These are phyloP conservation scores for Entomyzon cyanotis DNA, from an alignment of 2,113 vertebrate genomes.

Conservation along the genomic window DNA sequence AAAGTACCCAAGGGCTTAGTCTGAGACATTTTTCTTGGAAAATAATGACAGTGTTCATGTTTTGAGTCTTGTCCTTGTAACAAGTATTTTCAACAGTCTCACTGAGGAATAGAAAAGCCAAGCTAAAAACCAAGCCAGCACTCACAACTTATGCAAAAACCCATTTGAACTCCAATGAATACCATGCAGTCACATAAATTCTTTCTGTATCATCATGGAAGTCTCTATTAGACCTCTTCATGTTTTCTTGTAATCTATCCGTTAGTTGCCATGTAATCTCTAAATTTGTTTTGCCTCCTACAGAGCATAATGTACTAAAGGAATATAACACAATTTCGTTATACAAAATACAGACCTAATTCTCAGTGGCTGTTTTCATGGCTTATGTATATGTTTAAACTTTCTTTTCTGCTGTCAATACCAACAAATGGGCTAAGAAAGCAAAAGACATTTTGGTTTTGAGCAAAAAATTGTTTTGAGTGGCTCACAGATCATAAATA, in stretches of 20 bases:
- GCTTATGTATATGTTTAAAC: not conserved
- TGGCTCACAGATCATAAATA: not conserved
- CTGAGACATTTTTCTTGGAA: not conserved
- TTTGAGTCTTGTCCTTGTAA: not conserved
- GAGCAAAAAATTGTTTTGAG: not conserved
- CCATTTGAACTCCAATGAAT: not conserved
- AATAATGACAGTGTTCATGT: not conserved
- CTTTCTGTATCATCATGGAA: not conserved
- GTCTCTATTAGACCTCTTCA: not conserved
- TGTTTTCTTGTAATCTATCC: not conserved
- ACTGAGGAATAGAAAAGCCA: not conserved
- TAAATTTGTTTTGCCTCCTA: not conserved
- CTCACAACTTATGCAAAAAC: not conserved
- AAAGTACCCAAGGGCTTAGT: not conserved
- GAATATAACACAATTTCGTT: not conserved
- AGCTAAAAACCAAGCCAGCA: not conserved
- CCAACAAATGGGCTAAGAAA: not conserved
- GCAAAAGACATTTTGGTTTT: no score
- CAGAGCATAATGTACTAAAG: not conserved
- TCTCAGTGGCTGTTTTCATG: not conserved
- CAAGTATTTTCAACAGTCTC: not conserved
- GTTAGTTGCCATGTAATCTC: not conserved
- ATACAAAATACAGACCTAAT: not conserved
- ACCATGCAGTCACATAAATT: not conserved
- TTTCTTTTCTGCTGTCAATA: not conserved